These are phyloP conservation scores for Belonocnema kinseyi DNA, from an alignment of 1,140 invertebrate genomes.

Conservation along the genomic window DNA sequence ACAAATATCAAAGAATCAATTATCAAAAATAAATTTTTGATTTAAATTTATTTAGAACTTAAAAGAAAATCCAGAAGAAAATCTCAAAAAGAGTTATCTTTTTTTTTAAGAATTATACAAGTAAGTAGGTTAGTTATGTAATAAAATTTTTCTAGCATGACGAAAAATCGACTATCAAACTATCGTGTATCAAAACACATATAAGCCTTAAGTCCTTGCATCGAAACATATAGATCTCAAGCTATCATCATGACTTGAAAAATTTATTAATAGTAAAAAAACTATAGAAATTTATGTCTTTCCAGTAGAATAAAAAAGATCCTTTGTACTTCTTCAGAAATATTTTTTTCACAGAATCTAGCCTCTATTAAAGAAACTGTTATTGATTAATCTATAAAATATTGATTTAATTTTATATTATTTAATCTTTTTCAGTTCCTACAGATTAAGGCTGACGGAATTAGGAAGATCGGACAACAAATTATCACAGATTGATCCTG, in stretches of 20 bases:
- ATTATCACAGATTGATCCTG: conserved; percentile 71
- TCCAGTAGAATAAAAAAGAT: no score
- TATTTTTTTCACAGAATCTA: no score
- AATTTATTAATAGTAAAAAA: conserved; percentile 1
- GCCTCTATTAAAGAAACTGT: no score
- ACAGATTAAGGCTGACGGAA: conserved; percentile 68
- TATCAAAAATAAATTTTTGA: no score
- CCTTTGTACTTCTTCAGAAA: no score
- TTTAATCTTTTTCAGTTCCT: conserved; percentile 52
- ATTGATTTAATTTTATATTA: not conserved
- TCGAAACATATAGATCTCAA: not conserved
- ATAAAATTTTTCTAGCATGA: not conserved
- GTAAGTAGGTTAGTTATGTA: not conserved
- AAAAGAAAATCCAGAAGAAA: not conserved
- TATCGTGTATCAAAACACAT: conserved; percentile 15
- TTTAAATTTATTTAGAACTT: not conserved
- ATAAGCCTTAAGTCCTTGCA: not conserved
- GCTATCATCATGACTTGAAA: conserved; percentile 5
- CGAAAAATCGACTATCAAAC: conserved; percentile 13
- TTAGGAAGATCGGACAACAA: conserved; percentile 71
- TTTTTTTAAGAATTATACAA: not conserved
- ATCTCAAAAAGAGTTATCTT: not conserved
- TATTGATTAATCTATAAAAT: not conserved
- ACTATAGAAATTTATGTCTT: not conserved
- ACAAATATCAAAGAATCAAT: no score